Evolutionary conservation across 1,140 invertebrate genomes (phyloP).

Genomic region (Myzus persicae): DNA sequence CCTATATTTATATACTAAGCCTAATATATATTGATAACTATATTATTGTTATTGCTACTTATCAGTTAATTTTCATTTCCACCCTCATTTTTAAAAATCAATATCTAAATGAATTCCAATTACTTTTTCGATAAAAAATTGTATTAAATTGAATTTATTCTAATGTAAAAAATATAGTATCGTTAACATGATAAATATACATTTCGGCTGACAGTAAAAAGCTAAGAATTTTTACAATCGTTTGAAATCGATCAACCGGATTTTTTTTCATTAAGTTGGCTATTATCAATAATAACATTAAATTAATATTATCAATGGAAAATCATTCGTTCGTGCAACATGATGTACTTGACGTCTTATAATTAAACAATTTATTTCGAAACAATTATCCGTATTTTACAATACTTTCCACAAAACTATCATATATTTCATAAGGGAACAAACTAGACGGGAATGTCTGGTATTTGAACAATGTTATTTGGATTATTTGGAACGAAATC

Average conservation of each 20-base stretch:
- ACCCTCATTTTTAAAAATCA: background rate
- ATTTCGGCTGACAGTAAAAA: background rate
- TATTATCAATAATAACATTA: too few species aligned
- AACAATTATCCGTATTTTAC: background rate
- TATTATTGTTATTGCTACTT: background rate
- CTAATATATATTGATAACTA: too few species aligned
- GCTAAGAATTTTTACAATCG: background rate
- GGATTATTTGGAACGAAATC: background rate
- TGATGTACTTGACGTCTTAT: background rate
- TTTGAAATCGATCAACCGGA: background rate
- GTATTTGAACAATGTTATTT: background rate
- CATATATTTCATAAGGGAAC: background rate
- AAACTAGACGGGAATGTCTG: background rate
- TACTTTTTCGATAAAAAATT: background rate
- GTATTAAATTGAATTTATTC: background rate
- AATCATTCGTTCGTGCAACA: background rate
- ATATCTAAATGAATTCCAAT: background rate
- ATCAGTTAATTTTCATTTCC: background rate
- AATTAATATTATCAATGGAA: background rate
- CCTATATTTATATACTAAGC: too few species aligned
- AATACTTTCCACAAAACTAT: background rate
- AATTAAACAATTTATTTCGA: background rate
- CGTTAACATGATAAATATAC: background rate
- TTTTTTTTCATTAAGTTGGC: too few species aligned
- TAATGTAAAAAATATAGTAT: background rate